These are phyloP conservation scores for Drosophila monieri DNA, from an alignment of 2,888 invertebrate genomes.

Conservation along the genomic window DNA sequence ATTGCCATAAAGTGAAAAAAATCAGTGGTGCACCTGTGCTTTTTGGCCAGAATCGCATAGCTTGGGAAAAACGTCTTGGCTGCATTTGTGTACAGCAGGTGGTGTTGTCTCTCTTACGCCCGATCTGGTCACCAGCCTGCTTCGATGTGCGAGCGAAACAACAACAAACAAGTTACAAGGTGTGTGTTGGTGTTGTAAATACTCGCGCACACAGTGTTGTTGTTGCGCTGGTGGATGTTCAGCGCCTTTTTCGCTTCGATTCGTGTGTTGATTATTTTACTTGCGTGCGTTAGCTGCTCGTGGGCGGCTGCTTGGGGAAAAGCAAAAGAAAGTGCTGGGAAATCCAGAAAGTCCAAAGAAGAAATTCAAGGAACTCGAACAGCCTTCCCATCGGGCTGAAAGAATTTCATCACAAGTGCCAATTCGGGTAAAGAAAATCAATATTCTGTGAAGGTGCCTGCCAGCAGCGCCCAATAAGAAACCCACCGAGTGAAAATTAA, in stretches of 20 bases:
- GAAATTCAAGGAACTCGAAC: constrained; percentile 3
- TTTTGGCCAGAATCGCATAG: constrained; percentile 36
- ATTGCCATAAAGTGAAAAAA: neutral
- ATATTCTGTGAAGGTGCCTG: constrained; percentile 47
- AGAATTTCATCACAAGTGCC: constrained; percentile 14
- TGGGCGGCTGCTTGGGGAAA: constrained; percentile 61
- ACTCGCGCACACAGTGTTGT: constrained; percentile 61
- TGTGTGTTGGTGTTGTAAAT: constrained; percentile 60
- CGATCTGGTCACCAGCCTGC: constrained; percentile 45
- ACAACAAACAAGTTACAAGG: constrained; percentile 79
- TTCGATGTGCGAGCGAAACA: constrained; percentile 74
- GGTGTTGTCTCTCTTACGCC: constrained; percentile 67
- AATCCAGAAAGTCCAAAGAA: constrained; percentile 1
- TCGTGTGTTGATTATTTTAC: constrained; percentile 74
- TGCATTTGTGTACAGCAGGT: constrained; percentile 72
- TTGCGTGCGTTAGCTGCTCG: constrained; percentile 73
- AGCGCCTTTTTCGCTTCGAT: constrained; percentile 72
- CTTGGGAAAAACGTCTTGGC: constrained; percentile 42
- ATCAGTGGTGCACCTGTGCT: constrained; percentile 18
- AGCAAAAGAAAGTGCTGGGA: constrained; percentile 21
- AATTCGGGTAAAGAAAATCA: constrained; percentile 64
- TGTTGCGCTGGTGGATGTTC: constrained; percentile 74
- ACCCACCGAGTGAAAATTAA: constrained; percentile 38
- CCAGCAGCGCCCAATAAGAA: constrained; percentile 61
- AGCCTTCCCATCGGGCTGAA: neutral